phyloP scores from a whole-genome alignment of 2,888 invertebrate species.

The Pocota personata region DNA sequence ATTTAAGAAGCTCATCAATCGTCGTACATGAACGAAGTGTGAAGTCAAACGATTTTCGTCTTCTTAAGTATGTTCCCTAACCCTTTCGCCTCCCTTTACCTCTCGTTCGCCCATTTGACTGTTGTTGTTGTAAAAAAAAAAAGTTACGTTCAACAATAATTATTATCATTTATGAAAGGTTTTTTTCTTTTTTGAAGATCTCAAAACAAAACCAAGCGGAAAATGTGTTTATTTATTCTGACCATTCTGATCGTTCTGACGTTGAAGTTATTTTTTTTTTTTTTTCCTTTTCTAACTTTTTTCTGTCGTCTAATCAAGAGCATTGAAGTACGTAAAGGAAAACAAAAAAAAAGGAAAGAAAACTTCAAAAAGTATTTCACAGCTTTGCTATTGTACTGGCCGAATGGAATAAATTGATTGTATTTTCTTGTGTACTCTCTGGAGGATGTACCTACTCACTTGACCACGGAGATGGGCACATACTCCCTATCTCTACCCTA shows the following conservation, averaged over 20 bases:
- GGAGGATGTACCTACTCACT: not conserved
- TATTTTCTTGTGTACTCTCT: not conserved
- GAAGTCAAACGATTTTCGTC: constrained; percentile 13
- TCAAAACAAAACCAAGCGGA: not conserved
- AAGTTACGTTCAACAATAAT: not conserved
- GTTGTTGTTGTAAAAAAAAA: not conserved
- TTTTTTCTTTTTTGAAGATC: not conserved
- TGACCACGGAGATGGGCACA: constrained; percentile 38
- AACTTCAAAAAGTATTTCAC: constrained; percentile 28
- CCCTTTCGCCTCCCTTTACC: not conserved
- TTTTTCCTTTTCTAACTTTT: not conserved
- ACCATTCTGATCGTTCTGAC: not conserved
- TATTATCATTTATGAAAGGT: not conserved
- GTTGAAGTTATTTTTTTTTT: not conserved
- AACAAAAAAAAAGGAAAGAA: not conserved
- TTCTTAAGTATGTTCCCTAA: constrained; percentile 8
- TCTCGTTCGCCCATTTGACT: not conserved
- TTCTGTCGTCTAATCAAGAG: not conserved
- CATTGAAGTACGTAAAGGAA: not conserved
- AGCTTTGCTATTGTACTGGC: constrained; percentile 21
- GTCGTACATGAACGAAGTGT: constrained; percentile 9
- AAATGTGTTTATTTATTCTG: constrained; percentile 14
- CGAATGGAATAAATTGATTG: constrained; percentile 40
- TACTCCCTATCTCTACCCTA: not conserved
- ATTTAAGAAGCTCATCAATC: constrained; percentile 34